Evolutionary conservation across 2,113 vertebrate species (phyloP), one percentile per base, ranked within the genome.

Genomic region (Campylomormyrus tamandua): DNA sequence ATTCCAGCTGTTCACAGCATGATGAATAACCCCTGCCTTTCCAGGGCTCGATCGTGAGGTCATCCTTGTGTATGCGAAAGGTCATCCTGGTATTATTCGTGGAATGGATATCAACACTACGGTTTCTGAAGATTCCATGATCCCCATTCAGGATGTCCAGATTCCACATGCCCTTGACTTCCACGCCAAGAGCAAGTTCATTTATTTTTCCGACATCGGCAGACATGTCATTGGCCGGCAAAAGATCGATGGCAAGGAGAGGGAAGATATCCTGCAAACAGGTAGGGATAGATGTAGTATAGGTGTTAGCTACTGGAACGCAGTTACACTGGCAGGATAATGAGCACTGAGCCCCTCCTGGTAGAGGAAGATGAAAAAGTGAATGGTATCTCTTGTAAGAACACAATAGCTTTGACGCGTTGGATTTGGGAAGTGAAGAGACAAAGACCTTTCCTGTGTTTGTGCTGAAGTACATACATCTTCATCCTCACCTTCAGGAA

Each of bases 31-130:
- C n/a, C 3, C 83, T 74, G 42, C 39, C 42, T 35, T 88, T 89
- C 77, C 94, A 99, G 98, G 99, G 92, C 98, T 98, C 0, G 98
- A 99, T 87, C 98, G 98, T 0, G 98, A 99, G 94, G 95, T 99
- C 70, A 99, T 99, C 95, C 96, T 99, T 87, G 97, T 99, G 39
- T 99, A 99, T 0, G 98, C 98, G 7, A 98, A 98, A 93, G 98
- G 98, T n/a, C 98, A 97, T 0, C 98, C 98, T 0, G 98, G 98
- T 77, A 98, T 98, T 91, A 99, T 99, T 94, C 95, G 97, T 0
- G 98, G 98, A 1, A 99, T 99, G 98, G 98, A 98, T 92, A 97
- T 99, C 96, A 98, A 98, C 0, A 97, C 97, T 92, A 99, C 98
- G 93, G 97, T 98, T 53, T 98, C 97, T 0, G 98, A 99, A 0